Evolutionary conservation across 2,888 invertebrate species (phyloP), one percentile per base, ranked within the genome.

Genomic region (Hydropsyche betteni): DNA sequence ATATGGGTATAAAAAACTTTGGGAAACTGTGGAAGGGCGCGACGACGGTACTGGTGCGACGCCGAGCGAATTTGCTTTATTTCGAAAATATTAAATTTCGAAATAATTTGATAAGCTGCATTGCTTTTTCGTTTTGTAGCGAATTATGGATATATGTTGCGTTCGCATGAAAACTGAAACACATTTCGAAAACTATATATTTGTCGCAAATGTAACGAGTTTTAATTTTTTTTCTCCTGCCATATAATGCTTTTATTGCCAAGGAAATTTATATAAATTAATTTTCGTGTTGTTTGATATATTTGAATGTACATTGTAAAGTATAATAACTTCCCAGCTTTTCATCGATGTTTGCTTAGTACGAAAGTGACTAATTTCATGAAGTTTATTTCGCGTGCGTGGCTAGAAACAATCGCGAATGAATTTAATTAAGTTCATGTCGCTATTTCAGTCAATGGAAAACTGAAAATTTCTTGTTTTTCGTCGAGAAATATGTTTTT

Each of bases 361-460:
- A 14, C 51, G n/a, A 36, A 70, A 72, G 72, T 58, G 72, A 72
- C 72, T 72, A 72, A 72, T 72, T 72, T 72, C 58, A 72, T 38
- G 61, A 72, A 72, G 61, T 38, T 72, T 55, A 36, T 61, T 72
- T 36, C 58, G 58, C 33, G 50, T 69, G 68, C 75, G 75, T 75
- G 75, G 38, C 44, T 53, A n/a, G 44, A 24, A 36, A 44, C 75
- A 75, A 68, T 75, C 68, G 51, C 68, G 34, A 53, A 34, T 10
- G 72, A 68, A 75, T 75, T 75, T 75, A 75, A 75, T 75, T 75
- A 75, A 75, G 75, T 75, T 75, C 75, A 72, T 50, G 68, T 72
- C 75, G 50, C 72, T 44, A 61, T 52, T 58, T 44, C 34, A 34
- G 72, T 14, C 24, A 7, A 53, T 16, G 16, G 10, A 69, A 69